Evolutionary conservation across 2,888 invertebrate species (phyloP).

Genomic region (Malthinus flaveolus): DNA sequence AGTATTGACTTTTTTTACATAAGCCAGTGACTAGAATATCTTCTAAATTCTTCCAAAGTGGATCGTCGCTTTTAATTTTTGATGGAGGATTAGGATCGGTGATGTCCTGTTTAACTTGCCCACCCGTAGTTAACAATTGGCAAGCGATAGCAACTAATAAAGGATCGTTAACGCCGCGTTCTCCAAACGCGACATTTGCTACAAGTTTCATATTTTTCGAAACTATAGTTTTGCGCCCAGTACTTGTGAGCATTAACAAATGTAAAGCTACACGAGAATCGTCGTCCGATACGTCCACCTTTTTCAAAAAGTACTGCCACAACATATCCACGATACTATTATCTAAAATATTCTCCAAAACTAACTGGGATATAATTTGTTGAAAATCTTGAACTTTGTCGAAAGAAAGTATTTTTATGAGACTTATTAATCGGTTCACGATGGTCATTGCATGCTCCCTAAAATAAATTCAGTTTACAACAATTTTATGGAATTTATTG

Average conservation of each 20-base stretch:
- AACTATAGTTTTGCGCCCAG: constrained; percentile 46
- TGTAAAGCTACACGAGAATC: constrained; percentile 76
- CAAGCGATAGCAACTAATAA: constrained; percentile 63
- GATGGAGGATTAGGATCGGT: constrained; percentile 47
- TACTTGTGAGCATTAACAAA: constrained; percentile 76
- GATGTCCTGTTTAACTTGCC: constrained; percentile 47
- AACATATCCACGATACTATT: constrained; percentile 63
- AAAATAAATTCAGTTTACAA: constrained; percentile 10
- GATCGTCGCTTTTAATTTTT: constrained; percentile 54
- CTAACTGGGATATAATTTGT: constrained; percentile 65
- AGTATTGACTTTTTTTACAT: constrained; percentile 55
- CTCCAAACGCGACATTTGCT: constrained; percentile 70
- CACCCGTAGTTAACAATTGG: constrained; percentile 59
- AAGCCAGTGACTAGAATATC: constrained; percentile 56
- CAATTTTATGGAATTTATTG: constrained; percentile 9
- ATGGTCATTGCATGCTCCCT: constrained; percentile 60
- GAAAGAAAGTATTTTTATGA: constrained; percentile 60
- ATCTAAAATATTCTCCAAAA: constrained; percentile 60
- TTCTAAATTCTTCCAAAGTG: constrained; percentile 59
- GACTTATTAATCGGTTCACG: constrained; percentile 62
- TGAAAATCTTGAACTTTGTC: constrained; percentile 66
- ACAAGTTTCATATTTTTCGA: constrained; percentile 74
- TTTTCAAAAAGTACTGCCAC: constrained; percentile 78
- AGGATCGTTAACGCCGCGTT: constrained; percentile 57
- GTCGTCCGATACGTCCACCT: constrained; percentile 66